Base-by-base conservation (phyloP, 1,140 invertebrate species). In the Musca domestica region DNA sequence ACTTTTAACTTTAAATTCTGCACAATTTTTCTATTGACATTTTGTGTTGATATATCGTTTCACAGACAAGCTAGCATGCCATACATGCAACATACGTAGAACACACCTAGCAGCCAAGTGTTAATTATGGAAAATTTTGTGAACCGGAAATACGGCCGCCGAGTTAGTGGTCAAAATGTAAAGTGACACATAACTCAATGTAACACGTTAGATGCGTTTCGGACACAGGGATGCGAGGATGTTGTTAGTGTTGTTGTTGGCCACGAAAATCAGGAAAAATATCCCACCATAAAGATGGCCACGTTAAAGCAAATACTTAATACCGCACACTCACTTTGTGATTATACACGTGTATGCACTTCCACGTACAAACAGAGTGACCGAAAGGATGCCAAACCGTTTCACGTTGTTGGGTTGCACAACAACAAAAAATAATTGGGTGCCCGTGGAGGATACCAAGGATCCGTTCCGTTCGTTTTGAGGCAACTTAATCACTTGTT, bases 91-190 rank as follows among this genome's bases (percentile, higher is more conserved):
- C 47, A 49, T 51, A 20, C 48, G 48, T n/a, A n/a, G 15, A 7
- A 51, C 0, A 22, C 48, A 9, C 10, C 15, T 46, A 46, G 41
- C 10, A 58, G 68, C 64, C 19, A 64, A 67, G 47, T 70, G 63
- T 64, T 67, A 70, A 70, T 70, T 52, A 67, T 58, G 69, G 54
- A 64, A 63, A 70, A 65, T 25, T 67, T 70, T 69, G 72, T 64
- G 69, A 73, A 72, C 66, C 74, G 77, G 77, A 80, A 76, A 76
- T 75, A 76, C 74, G 74, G 77, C 77, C 77, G 77, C 74, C 77
- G 73, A 77, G 77, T 80, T 75, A 75, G 77, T 80, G 77, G 77
- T 80, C 77, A 80, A 70, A 79, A 80, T 79, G 76, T 76, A 77
- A 71, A 80, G 76, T 77, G 76, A 80, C 77, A 80, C 76, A 30